phyloP scores from a whole-genome alignment of 2,888 invertebrate species.

The Lepidonotus clava region DNA sequence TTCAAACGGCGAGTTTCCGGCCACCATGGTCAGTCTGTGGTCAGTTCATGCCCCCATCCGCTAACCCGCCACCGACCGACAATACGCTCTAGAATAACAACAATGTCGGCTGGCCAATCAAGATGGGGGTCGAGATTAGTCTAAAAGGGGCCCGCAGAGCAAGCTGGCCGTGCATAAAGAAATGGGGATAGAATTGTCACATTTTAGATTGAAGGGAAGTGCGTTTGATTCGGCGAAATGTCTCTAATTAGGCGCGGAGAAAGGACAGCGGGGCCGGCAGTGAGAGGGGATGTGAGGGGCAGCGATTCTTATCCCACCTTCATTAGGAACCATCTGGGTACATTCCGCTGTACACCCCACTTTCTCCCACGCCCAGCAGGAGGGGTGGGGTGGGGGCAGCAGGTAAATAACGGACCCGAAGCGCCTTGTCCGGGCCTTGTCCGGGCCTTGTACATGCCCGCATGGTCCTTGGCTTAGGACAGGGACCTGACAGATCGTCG shows the following conservation, averaged over 20 bases:
- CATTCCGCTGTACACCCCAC: no score
- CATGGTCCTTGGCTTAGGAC: no score
- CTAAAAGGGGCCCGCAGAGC: constrained; percentile 8
- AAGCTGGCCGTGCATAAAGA: not conserved
- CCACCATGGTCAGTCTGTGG: not conserved
- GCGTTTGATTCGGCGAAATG: constrained; percentile 12
- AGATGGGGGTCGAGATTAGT: constrained; percentile 12
- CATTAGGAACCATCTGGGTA: no score
- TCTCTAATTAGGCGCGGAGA: constrained; percentile 41
- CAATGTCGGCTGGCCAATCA: constrained; percentile 18
- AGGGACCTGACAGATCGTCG: constrained; percentile 13
- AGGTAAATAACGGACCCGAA: no score
- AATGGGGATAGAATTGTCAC: constrained; percentile 22
- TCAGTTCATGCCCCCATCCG: not conserved
- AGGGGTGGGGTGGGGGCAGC: no score
- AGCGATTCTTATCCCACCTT: no score
- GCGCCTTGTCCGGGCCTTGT: no score
- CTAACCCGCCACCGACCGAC: not conserved
- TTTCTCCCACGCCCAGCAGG: no score
- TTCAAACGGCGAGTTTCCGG: not conserved
- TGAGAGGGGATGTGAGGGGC: no score
- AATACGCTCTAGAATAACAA: constrained; percentile 29
- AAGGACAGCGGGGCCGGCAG: no score
- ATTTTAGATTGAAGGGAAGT: constrained; percentile 12
- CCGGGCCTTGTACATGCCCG: no score